Evolutionary conservation across 2,797 vertebrate genomes (phyloP).

Genomic region (Thripadectes ignobilis): DNA sequence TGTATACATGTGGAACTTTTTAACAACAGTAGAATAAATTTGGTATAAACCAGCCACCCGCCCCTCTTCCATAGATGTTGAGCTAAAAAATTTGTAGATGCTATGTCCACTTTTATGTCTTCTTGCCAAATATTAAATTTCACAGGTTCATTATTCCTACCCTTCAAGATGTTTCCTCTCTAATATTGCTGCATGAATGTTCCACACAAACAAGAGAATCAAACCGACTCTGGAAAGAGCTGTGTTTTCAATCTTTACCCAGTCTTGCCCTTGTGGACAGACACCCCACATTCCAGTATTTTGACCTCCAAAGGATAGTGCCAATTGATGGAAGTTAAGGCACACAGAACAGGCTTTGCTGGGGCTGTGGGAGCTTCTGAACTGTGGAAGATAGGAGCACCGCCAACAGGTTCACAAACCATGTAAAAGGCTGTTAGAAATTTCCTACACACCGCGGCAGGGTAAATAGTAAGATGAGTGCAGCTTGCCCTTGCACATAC

Average conservation of each 20-base stretch:
- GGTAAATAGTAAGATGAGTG: too few relatives aligned
- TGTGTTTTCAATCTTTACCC: not conserved
- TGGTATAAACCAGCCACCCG: not conserved
- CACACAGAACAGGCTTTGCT: not conserved
- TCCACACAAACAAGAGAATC: not conserved
- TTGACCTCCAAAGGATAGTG: not conserved
- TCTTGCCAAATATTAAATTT: not conserved
- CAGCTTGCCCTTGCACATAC: too few relatives aligned
- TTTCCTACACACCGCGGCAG: too few relatives aligned
- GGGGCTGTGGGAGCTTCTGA: not conserved
- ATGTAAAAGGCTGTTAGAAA: too few relatives aligned
- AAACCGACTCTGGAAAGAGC: not conserved
- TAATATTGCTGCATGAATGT: not conserved
- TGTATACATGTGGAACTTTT: not conserved
- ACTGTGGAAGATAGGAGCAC: too few relatives aligned
- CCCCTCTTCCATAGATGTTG: not conserved
- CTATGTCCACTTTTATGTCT: not conserved
- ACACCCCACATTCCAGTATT: not conserved
- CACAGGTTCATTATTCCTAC: not conserved
- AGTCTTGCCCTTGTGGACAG: not conserved
- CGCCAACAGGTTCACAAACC: too few relatives aligned
- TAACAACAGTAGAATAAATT: not conserved
- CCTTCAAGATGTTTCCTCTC: not conserved
- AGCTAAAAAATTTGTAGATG: not conserved
- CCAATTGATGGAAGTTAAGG: not conserved